Base-by-base conservation (phyloP, 2,888 invertebrate species). In the Erynnis tages region DNA sequence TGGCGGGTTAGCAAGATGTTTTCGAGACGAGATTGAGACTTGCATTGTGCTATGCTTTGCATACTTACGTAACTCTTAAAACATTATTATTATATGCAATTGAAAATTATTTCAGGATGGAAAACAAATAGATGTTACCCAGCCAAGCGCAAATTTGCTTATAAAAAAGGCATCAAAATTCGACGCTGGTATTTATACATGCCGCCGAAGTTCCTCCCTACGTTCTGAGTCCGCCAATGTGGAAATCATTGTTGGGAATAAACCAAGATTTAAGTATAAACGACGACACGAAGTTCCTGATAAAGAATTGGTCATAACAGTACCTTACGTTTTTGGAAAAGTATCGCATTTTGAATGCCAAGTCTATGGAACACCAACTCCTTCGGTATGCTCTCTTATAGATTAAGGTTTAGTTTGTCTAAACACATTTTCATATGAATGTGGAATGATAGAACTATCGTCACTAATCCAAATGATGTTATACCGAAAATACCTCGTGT, bases 111-210 rank as follows among this genome's bases (percentile, higher is more conserved):
- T 43, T 43, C 30, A 43, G 43, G 8, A 43, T 7, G 43, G 29
- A 4, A 11, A 17, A 1, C 17, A 37, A 19, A 19, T 34, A 4
- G n/a, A n/a, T n/a, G n/a, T n/a, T n/a, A n/a, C n/a, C 4, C 35
- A 2, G 19, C 19, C n/a, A 37, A n/a, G 10, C 8, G 17, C 8
- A 27, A 4, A 1, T 10, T 6, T 17, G 27, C 8, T n/a, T 2
- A 8, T 47, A 29, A 4, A 2, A n/a, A 16, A 19, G 11, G 47
- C 19, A 5, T 4, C 16, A 6, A 29, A 25, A n/a, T 8, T 13
- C n/a, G 37, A 47, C 11, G n/a, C 37, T 0, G 47, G 47, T 4
- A 17, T 37, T 17, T 47, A 47, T 29, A 29, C 19, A 16, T 47
- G 47, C 16, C 47, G 29, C 1, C 37, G 37, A 1, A 48, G 8